phyloP scores from a whole-genome alignment of 2,888 invertebrate species.

The Hedychridium roseum region DNA sequence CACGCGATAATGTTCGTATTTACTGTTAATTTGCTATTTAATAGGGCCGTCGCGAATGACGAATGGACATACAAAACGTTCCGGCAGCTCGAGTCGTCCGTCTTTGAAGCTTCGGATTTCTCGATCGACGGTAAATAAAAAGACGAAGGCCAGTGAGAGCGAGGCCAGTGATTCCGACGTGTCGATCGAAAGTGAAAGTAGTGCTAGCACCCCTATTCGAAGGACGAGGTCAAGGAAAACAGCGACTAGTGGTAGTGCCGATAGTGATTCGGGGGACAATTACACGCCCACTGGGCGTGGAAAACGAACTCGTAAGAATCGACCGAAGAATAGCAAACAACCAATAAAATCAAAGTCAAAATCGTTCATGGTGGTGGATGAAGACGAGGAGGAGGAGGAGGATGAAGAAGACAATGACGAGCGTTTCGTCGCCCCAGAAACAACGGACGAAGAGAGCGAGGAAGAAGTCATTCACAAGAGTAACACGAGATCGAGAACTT shows the following conservation, averaged over 20 bases:
- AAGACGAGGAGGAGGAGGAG: conserved; percentile 35
- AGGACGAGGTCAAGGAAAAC: conserved; percentile 48
- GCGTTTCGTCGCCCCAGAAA: conserved; percentile 29
- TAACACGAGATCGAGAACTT: conserved; percentile 40
- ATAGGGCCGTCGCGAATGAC: conserved; percentile 57
- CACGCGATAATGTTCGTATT: not conserved
- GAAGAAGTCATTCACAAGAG: conserved; percentile 43
- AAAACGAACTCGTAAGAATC: conserved; percentile 52
- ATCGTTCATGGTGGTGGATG: conserved; percentile 29
- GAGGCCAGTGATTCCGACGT: conserved; percentile 52
- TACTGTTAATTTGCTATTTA: conserved; percentile 5
- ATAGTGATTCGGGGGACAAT: conserved; percentile 68
- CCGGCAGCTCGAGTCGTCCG: conserved; percentile 39
- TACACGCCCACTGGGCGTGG: conserved; percentile 65
- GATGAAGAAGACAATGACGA: conserved; percentile 40
- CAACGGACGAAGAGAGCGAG: conserved; percentile 36
- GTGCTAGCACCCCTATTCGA: conserved; percentile 47
- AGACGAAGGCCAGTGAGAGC: conserved; percentile 43
- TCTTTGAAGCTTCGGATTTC: conserved; percentile 44
- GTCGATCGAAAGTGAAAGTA: conserved; percentile 49
- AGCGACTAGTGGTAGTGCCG: conserved; percentile 49
- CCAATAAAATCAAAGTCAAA: conserved; percentile 41
- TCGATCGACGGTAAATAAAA: conserved; percentile 31
- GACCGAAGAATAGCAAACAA: conserved; percentile 51
- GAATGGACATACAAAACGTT: conserved; percentile 52